phyloP scores from a whole-genome alignment of 2,888 invertebrate genomes.

The Adelphocoris suturalis region DNA sequence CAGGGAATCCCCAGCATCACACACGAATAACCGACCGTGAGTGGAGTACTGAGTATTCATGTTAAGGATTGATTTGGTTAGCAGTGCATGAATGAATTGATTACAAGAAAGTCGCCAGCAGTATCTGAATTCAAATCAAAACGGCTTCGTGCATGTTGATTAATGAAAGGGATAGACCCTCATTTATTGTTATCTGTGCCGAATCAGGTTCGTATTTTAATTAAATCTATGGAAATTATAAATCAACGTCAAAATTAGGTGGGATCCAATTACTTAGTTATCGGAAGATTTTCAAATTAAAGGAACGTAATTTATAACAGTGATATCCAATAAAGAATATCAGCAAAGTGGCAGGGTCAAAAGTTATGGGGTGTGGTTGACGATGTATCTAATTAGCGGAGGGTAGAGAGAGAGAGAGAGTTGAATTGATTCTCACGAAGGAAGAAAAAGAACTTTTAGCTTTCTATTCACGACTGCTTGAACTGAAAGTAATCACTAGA shows the following conservation, averaged over 20 bases:
- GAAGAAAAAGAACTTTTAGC: too few relatives aligned
- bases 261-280: conserved; percentile 41
- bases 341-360: neutral
- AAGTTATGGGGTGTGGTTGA: neutral
- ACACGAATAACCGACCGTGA: too few relatives aligned
- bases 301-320: conserved; percentile 6
- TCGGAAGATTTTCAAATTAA: conserved; percentile 5
- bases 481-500: too few relatives aligned
- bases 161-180: neutral
- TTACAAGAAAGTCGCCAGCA: too few relatives aligned
- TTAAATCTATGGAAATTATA: conserved; percentile 9
- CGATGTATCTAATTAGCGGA: too few relatives aligned
- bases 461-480: too few relatives aligned
- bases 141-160: neutral
- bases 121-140: neutral
- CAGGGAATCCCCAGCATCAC: too few relatives aligned
- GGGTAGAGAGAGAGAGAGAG: neutral
- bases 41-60: too few relatives aligned
- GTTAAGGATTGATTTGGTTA: too few relatives aligned
- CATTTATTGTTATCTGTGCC: conserved; percentile 9
- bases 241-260: conserved; percentile 14
- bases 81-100: too few relatives aligned
- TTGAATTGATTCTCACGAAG: neutral
- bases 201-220: conserved; percentile 37
- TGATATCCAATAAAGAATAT: neutral